phyloP scores from a whole-genome alignment of 2,113 vertebrate genomes.

The Dipodomys stephensi region DNA sequence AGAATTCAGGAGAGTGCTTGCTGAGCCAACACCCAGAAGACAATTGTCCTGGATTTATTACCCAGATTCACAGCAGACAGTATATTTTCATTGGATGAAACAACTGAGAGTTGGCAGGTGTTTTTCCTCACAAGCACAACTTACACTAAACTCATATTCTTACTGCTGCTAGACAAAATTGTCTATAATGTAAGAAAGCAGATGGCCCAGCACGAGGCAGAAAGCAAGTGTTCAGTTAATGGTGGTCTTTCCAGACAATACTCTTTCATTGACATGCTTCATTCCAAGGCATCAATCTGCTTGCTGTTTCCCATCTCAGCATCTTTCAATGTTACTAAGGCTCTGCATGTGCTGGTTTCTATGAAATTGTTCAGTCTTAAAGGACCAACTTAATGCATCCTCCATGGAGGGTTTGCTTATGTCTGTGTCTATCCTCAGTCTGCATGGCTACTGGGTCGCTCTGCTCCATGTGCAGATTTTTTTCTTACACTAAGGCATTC shows the following conservation, averaged over 20 bases:
- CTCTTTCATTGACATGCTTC: not conserved
- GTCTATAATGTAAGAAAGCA: not conserved
- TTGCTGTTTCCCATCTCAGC: not conserved
- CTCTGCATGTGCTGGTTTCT: not conserved
- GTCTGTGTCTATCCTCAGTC: accelerated
- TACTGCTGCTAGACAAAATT: not conserved
- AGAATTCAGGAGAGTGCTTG: not conserved
- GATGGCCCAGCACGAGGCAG: not conserved
- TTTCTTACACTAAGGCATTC: not conserved
- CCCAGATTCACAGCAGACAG: not conserved
- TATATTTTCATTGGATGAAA: not conserved
- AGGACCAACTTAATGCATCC: not conserved
- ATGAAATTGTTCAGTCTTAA: not conserved
- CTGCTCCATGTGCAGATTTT: not conserved
- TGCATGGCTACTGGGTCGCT: not conserved
- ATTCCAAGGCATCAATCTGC: not conserved
- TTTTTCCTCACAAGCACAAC: not conserved
- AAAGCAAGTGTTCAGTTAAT: not conserved
- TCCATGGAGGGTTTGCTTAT: not conserved
- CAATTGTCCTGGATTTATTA: not conserved
- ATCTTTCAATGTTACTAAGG: not conserved
- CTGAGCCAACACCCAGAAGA: not conserved
- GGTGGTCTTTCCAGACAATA: not conserved
- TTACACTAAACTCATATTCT: not conserved
- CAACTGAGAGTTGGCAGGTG: not conserved